A percentile compares a stretch with the other conserved stretches of the same genome.
These are phyloP conservation scores for Apis florea DNA, from an alignment of 1,140 invertebrate genomes.

Conservation along the genomic window DNA sequence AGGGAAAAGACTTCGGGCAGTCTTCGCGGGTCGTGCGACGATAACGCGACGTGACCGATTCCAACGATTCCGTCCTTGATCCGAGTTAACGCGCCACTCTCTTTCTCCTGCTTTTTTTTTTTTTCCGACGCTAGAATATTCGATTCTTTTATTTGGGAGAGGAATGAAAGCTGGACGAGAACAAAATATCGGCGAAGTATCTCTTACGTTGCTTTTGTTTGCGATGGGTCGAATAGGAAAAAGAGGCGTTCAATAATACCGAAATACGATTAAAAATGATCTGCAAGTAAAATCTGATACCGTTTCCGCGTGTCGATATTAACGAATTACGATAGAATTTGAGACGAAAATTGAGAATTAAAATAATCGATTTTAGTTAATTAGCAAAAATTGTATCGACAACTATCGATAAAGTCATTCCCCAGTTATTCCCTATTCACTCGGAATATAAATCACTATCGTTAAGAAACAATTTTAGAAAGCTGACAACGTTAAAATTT, in stretches of 20 bases:
- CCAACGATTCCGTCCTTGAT: background rate
- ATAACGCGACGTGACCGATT: slow-evolving; percentile 43
- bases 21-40: slow-evolving; percentile 49
- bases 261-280: slow-evolving; percentile 35
- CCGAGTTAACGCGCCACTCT: slow-evolving; percentile 38
- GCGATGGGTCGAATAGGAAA: slow-evolving; percentile 15
- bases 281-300: slow-evolving; percentile 30
- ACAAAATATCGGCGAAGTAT: background rate
- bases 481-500: no score
- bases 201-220: slow-evolving; percentile 32
- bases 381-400: no score
- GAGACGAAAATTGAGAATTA: no score
- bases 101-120: no score
- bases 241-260: slow-evolving; percentile 26
- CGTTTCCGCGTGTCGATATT: slow-evolving; percentile 41
- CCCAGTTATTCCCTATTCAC: no score
- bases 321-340: slow-evolving; percentile 8
- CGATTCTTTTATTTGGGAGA: no score
- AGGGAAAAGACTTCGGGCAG: background rate
- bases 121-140: no score
- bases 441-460: no score
- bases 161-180: no score
- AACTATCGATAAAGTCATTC: no score
- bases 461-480: no score
- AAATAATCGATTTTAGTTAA: no score